Evolutionary conservation across 1,140 invertebrate species (phyloP).

Genomic region (Dreissena polymorpha): DNA sequence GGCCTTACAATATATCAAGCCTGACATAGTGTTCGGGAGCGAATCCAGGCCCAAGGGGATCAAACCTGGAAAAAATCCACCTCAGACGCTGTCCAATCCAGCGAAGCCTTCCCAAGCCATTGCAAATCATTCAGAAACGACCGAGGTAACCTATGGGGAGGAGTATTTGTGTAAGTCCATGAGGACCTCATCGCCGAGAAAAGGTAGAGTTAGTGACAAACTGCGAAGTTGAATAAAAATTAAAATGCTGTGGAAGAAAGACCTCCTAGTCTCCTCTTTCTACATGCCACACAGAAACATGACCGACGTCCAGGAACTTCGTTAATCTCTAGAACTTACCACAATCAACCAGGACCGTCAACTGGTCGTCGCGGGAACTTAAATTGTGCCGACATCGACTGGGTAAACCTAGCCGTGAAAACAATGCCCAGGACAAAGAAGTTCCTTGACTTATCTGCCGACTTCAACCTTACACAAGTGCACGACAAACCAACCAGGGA

Average conservation of each 20-base stretch:
- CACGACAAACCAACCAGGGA: too few relatives aligned
- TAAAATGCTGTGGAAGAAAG: constrained; percentile 8
- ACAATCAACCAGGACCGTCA: background rate
- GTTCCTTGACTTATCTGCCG: constrained; percentile 13
- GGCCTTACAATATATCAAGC: constrained; percentile 23
- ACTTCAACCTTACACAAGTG: background rate
- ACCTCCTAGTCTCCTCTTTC: too few relatives aligned
- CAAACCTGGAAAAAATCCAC: constrained; percentile 15
- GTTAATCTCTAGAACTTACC: background rate
- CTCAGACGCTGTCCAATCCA: constrained; percentile 5
- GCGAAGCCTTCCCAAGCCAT: constrained; percentile 44
- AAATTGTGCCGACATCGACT: constrained; percentile 26
- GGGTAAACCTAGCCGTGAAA: background rate
- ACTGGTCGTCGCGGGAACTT: constrained; percentile 11
- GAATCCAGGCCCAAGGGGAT: constrained; percentile 37
- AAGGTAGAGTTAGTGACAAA: too few relatives aligned
- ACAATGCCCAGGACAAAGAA: background rate
- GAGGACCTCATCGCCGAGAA: too few relatives aligned
- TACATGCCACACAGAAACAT: constrained; percentile 23
- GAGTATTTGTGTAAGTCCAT: constrained; percentile 50
- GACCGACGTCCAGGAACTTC: background rate
- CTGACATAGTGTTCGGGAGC: too few relatives aligned
- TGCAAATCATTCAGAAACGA: too few relatives aligned
- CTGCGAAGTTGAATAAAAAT: constrained; percentile 53
- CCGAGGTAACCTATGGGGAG: constrained; percentile 35